Percentiles rank a stretch among this genome's conserved stretches.
phyloP scores from a whole-genome alignment of 1,140 invertebrate species.

The Drosophila nasuta region DNA sequence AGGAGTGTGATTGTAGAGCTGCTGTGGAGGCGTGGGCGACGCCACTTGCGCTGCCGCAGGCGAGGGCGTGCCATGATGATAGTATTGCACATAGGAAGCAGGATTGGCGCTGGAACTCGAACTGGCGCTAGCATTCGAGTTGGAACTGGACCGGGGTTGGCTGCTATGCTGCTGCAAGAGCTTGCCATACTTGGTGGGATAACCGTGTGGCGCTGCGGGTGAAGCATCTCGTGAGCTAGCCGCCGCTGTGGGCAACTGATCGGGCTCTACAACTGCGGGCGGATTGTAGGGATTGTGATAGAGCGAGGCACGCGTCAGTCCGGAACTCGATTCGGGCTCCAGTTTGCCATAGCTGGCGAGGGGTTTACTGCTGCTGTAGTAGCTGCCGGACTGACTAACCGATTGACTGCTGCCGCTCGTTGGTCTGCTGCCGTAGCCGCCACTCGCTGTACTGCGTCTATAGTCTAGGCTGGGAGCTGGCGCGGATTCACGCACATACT shows the following conservation, averaged over 20 bases:
- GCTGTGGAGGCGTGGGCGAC: conserved; percentile 61
- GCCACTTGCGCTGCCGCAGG: conserved; percentile 70
- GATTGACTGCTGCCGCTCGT: neutral
- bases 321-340: conserved; percentile 42
- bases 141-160: conserved; percentile 13
- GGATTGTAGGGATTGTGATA: conserved; percentile 76
- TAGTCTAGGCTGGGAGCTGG: conserved; percentile 64
- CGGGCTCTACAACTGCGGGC: conserved; percentile 6
- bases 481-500: conserved; percentile 61
- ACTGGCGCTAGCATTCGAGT: conserved; percentile 25
- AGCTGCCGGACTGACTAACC: neutral
- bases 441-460: neutral
- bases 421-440: conserved; percentile 1
- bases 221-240: conserved; percentile 50
- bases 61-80: conserved; percentile 69
- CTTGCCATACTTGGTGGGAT: conserved; percentile 75
- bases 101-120: neutral
- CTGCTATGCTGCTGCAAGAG: conserved; percentile 52
- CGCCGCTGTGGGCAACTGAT: neutral
- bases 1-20: conserved; percentile 40
- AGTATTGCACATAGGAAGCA: conserved; percentile 33
- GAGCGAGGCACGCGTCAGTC: conserved; percentile 59
- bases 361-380: conserved; percentile 6
- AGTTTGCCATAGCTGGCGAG: conserved; percentile 44
- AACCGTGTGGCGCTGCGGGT: conserved; percentile 58